Percentiles rank a stretch among this genome's conserved stretches.
Evolutionary conservation across 2,797 vertebrate genomes (phyloP).

Genomic region (Lepus townsendii): DNA sequence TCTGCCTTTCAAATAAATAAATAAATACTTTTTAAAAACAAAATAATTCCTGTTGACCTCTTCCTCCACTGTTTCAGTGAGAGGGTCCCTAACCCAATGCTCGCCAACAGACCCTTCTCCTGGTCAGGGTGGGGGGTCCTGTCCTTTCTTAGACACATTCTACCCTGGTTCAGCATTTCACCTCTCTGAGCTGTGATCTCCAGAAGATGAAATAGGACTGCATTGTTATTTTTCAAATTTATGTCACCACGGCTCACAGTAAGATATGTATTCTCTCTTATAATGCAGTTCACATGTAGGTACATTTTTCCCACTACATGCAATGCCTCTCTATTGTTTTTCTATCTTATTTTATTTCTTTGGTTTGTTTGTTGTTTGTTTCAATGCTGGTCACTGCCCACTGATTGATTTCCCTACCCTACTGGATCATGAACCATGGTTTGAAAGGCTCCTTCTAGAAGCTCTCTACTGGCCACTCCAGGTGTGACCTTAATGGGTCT

Average conservation of each 20-base stretch:
- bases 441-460: slow-evolving; percentile 50
- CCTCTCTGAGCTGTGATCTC: not conserved
- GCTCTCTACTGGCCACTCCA: slow-evolving; percentile 52
- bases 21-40: too few species aligned
- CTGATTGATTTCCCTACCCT: slow-evolving; percentile 55
- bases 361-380: slow-evolving; percentile 25
- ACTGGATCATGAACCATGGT: slow-evolving; percentile 52
- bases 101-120: not conserved
- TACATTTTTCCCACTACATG: not conserved
- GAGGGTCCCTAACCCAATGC: not conserved
- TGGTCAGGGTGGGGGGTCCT: accelerated
- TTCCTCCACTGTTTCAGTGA: not conserved
- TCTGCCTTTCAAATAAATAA: too few species aligned
- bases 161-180: not conserved
- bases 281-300: slow-evolving; percentile 7
- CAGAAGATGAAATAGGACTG: not conserved
- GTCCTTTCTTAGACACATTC: not conserved
- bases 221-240: not conserved
- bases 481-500: slow-evolving; percentile 51
- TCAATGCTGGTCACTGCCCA: slow-evolving; percentile 59
- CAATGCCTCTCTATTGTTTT: not conserved
- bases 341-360: slow-evolving; percentile 27
- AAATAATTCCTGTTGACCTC: not conserved
- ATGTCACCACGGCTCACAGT: not conserved
- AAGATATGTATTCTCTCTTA: slow-evolving; percentile 37